Evolutionary conservation across 2,888 invertebrate genomes (phyloP), one percentile per base, ranked within the genome.

Genomic region (Neoaliturus tenellus): DNA sequence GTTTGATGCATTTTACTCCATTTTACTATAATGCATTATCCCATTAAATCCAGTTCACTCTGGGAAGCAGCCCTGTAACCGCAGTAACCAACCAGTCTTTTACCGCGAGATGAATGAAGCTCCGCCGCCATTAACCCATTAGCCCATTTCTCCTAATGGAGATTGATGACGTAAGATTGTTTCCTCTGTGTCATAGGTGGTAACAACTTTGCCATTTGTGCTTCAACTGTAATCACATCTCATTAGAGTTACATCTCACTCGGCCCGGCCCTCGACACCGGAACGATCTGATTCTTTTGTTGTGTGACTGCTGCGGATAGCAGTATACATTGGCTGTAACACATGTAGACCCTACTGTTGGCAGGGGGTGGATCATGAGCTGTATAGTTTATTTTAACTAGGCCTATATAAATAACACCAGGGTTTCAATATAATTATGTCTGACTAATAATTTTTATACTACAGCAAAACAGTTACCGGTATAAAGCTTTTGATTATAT

Each of bases 161-260:
- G 69, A 69, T 69, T 69, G 69, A 69, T n/a, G 69, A 69, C 1
- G 39, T 10, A 33, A n/a, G 58, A 28, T 58, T 23, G 58, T 58
- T 58, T 58, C 25, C 58, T 58, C 51, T 10, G 69, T n/a, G 39
- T 69, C 69, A 35, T 39, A 69, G 69, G 39, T 23, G 25, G 35
- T 69, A 35, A 69, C 69, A 69, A 69, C 69, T 69, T 35, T 69
- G 69, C 69, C 69, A 69, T 69, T 69, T 69, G 35, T 69, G 39
- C 69, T 39, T 35, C 69, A 2, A 69, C 69, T 28, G 12, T 69
- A 69, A 69, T 39, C 39, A 69, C 69, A 10, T n/a, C 69, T 69
- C 39, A 69, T 69, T 69, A 67, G 8, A 5, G 33, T 3, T 31
- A 67, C 67, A 31, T 67, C 67, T 67, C 67, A 35, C 69, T 69